A percentile compares a stretch with the other conserved stretches of the same genome.
Conservation (phyloP, 2,797 vertebrate genomes). For the Glossophaga mutica region DNA sequence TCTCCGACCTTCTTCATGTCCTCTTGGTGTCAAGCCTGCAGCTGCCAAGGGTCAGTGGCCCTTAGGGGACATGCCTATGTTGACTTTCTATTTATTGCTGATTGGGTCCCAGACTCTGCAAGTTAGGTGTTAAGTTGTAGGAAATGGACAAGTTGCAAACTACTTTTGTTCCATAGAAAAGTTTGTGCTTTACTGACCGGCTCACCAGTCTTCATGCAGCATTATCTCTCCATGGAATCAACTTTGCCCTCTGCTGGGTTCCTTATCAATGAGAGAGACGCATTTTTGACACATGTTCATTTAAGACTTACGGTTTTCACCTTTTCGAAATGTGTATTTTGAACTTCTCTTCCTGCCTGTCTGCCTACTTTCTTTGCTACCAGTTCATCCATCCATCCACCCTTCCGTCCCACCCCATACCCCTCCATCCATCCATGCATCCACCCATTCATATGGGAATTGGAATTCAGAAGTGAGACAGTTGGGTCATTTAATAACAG, state of each 20-base stretch:
- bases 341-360: background rate
- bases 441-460: background rate
- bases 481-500: background rate
- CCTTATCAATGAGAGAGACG: background rate
- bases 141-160: background rate
- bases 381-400: background rate
- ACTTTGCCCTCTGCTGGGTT: background rate
- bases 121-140: background rate
- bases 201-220: fast-evolving
- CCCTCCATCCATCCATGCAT: background rate
- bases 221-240: fast-evolving
- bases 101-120: background rate
- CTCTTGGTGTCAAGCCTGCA: background rate
- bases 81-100: background rate
- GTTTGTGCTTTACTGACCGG: fast-evolving
- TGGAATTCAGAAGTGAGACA: background rate
- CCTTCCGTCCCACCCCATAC: too few relatives aligned
- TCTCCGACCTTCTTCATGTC: background rate
- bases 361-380: background rate
- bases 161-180: background rate
- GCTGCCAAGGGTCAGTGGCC: background rate
- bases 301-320: background rate
- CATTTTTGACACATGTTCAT: background rate
- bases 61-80: background rate
- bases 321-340: background rate